phyloP scores from a whole-genome alignment of 1,140 invertebrate genomes.

The Octopus sinensis region DNA sequence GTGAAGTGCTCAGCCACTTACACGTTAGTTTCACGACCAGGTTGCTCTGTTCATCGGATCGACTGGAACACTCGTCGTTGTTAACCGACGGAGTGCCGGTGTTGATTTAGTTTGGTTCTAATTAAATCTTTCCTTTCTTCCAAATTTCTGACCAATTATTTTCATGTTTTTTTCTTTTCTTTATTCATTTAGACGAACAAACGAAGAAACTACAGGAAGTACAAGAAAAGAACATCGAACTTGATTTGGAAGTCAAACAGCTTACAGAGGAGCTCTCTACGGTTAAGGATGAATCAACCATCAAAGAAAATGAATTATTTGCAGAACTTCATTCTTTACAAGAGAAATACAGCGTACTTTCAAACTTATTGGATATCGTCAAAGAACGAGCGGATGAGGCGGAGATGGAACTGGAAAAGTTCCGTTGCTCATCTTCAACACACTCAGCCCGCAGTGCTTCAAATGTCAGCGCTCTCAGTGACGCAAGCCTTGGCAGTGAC shows the following conservation, averaged over 20 bases:
- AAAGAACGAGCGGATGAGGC: conserved; percentile 45
- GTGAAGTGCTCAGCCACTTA: too few relatives aligned
- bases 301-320: conserved; percentile 35
- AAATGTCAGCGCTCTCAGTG: conserved; percentile 35
- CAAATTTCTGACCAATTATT: not conserved
- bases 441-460: conserved; percentile 31
- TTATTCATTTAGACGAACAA: conserved; percentile 32
- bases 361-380: conserved; percentile 49
- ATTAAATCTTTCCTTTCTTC: too few relatives aligned
- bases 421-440: conserved; percentile 20
- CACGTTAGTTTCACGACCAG: too few relatives aligned
- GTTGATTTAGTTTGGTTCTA: too few relatives aligned
- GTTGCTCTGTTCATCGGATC: too few relatives aligned
- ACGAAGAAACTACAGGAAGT: conserved; percentile 24
- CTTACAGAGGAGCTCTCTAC: conserved; percentile 26
- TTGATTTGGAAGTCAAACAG: conserved; percentile 28
- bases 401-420: conserved; percentile 42
- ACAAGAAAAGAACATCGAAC: conserved; percentile 27
- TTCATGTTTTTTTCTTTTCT: not conserved
- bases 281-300: conserved; percentile 26
- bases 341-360: conserved; percentile 45
- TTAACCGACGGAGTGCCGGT: too few relatives aligned
- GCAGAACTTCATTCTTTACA: conserved; percentile 44
- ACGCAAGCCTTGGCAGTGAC: conserved; percentile 50
- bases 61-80: too few relatives aligned